Base-by-base conservation (phyloP, 2,888 invertebrate species). In the Rhagium mordax region DNA sequence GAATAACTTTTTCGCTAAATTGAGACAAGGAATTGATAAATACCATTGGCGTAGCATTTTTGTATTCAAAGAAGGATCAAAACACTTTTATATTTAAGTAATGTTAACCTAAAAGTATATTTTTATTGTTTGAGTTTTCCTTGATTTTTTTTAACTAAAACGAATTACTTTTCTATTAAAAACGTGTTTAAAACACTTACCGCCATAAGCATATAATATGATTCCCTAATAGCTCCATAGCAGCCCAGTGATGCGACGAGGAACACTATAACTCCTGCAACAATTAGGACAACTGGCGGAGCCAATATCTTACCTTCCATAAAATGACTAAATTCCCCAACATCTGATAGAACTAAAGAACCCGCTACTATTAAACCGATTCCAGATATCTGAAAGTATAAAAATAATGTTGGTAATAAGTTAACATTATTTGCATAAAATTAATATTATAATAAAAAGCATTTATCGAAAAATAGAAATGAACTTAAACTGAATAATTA, bases 231-330 rank as follows among this genome's bases (percentile, higher is more conserved):
- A 5, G 98, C 97, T 27, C 98, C 98, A 83, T 96, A 94, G 88
- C 97, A 97, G 49, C 98, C 98, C 82, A 98, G 92, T 78, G 95
- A 94, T 0, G 97, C 96, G 51, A 98, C 94, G 73, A 96, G 89
- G 83, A 98, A 94, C 87, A 98, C 94, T 74, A 97, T 91, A 48
- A 93, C 90, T 0, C 98, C 98, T 61, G 95, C 94, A 65, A 94
- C 93, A 78, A 98, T 94, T 69, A 98, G 89, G 60, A 98, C 91
- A 16, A 95, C 92, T 1, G 97, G 95, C 8, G 96, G 96, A 0
- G 95, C 94, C 82, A 94, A 91, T 86, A 95, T 93, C 82, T 93
- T 90, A 76, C 92, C 92, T 78, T 95, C 94, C 82, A 96, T 90
- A 87, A 97, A 95, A 86, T 94, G 92, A 29, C 92, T 91, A 81